phyloP scores from a whole-genome alignment of 2,113 vertebrate species.

The Gymnarchus niloticus region DNA sequence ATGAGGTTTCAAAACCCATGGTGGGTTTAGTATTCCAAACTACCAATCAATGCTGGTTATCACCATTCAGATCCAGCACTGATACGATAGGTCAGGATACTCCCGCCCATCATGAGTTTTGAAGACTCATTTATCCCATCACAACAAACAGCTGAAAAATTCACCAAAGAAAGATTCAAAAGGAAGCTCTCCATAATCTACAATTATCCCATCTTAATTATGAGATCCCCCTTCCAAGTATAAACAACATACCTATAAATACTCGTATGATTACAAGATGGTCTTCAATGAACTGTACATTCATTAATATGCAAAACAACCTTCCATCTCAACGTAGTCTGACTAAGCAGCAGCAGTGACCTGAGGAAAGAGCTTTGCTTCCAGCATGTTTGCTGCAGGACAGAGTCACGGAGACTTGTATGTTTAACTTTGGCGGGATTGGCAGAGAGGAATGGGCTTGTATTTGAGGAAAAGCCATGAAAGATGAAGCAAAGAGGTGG shows the following conservation, averaged over 20 bases:
- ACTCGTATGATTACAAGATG: not conserved
- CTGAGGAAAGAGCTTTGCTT: not conserved
- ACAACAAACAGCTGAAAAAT: too few species aligned
- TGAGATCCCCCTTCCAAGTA: not conserved
- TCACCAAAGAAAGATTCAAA: conserved; percentile 57
- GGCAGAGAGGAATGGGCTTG: not conserved
- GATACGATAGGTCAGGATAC: too few species aligned
- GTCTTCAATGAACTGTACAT: not conserved
- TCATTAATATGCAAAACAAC: too few species aligned
- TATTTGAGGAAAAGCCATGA: not conserved
- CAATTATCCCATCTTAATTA: not conserved
- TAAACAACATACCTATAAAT: not conserved
- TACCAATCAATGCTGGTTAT: too few species aligned
- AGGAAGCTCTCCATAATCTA: not conserved
- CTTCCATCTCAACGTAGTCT: not conserved
- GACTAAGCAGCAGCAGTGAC: not conserved
- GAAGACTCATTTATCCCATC: too few species aligned
- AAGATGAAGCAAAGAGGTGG: not conserved
- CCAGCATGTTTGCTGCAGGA: not conserved
- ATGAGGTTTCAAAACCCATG: too few species aligned
- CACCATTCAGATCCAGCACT: too few species aligned
- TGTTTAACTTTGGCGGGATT: not conserved
- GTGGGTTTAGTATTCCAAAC: too few species aligned
- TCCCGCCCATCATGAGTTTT: too few species aligned
- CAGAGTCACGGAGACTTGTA: not conserved